Conservation (phyloP, 2,888 invertebrate genomes). For the Aethes cnicana region DNA sequence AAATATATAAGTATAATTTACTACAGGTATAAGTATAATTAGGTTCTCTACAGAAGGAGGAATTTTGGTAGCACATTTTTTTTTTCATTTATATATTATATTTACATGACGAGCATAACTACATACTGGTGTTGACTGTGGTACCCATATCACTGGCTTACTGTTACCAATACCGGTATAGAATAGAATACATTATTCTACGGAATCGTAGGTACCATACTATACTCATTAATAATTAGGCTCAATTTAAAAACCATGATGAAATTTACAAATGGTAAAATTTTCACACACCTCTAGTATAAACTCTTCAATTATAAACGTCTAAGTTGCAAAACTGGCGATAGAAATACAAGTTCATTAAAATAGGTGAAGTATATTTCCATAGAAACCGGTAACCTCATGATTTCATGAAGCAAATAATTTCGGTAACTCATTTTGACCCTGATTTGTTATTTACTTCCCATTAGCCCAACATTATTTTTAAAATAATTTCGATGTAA, state of each 20-base stretch:
- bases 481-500: too few relatives aligned
- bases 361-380: too few relatives aligned
- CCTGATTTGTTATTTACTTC: too few relatives aligned
- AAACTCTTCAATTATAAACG: constrained; percentile 11
- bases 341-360: background rate
- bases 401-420: too few relatives aligned
- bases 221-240: constrained; percentile 43
- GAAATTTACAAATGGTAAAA: constrained; percentile 35
- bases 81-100: constrained; percentile 7
- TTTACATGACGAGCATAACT: background rate
- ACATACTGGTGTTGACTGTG: background rate
- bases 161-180: too few relatives aligned
- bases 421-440: too few relatives aligned
- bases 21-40: background rate
- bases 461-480: too few relatives aligned
- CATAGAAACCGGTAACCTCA: too few relatives aligned
- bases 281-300: constrained; percentile 33
- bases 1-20: constrained; percentile 35
- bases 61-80: constrained; percentile 23
- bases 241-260: constrained; percentile 41
- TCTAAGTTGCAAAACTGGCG: constrained; percentile 9
- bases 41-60: constrained; percentile 4
- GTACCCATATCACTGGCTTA: too few relatives aligned
- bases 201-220: too few relatives aligned
- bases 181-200: too few relatives aligned